Conservation (phyloP, 2,113 vertebrate genomes). For the Pelmatolapia mariae region DNA sequence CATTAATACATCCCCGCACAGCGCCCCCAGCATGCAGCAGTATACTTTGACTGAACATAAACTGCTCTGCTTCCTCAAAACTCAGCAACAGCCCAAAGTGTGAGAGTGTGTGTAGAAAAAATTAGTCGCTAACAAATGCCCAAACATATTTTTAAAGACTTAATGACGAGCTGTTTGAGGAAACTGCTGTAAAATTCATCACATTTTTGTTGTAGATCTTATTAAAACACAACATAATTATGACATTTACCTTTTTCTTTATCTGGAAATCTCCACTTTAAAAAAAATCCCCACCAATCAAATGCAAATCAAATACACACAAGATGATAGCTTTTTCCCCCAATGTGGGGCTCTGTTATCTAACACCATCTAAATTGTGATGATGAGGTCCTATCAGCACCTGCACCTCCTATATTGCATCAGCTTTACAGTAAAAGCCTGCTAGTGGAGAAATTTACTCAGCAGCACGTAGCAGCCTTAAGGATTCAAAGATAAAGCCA, state of each 20-base stretch:
- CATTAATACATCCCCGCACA: neutral
- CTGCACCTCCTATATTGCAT: neutral
- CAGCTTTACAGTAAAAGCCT: neutral
- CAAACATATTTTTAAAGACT: rapidly evolving
- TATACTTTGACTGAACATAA: neutral
- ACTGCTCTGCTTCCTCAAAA: neutral
- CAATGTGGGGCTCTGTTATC: neutral
- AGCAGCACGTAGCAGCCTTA: neutral
- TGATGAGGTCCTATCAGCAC: neutral
- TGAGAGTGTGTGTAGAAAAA: neutral
- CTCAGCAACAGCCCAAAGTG: neutral
- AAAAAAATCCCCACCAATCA: rapidly evolving
- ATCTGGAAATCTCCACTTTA: neutral
- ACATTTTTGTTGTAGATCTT: neutral
- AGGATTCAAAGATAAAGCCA: neutral
- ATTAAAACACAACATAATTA: neutral
- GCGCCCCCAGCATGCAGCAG: neutral
- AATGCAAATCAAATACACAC: neutral
- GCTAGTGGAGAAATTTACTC: neutral
- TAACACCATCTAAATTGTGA: neutral
- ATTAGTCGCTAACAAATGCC: neutral
- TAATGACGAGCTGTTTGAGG: neutral
- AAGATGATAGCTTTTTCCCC: neutral
- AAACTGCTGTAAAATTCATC: neutral
- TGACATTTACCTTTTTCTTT: neutral